Evolutionary conservation across 2,797 vertebrate species (phyloP).

Genomic region (Semotilus atromaculatus): DNA sequence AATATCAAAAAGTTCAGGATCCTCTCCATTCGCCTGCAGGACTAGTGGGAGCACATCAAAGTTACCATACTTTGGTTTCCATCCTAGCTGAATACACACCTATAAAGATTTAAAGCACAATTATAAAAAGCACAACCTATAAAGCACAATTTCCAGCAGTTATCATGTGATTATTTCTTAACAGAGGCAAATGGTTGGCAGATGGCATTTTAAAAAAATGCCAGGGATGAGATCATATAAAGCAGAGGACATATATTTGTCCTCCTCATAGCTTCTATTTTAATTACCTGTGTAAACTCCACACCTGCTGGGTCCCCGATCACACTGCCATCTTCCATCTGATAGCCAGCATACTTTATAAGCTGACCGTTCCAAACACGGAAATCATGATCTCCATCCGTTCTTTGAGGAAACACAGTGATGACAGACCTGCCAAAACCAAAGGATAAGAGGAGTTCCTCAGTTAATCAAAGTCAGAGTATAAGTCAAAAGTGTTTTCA

Average conservation of each 20-base stretch:
- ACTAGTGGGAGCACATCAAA: conserved; percentile 87
- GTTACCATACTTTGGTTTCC: conserved; percentile 81
- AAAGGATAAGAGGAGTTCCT: background rate
- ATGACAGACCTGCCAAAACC: conserved; percentile 80
- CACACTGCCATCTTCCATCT: conserved; percentile 76
- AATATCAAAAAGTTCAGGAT: conserved; percentile 86
- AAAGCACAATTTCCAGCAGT: background rate
- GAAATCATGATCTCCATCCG: conserved; percentile 82
- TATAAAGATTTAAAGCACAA: conserved; percentile 65
- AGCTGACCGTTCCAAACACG: conserved; percentile 87
- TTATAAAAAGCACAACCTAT: too few species aligned
- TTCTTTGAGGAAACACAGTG: conserved; percentile 85
- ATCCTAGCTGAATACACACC: conserved; percentile 86
- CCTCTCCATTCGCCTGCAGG: conserved; percentile 82
- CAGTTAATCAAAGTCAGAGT: background rate
- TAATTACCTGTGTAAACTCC: conserved; percentile 83
- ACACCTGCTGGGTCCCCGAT: conserved; percentile 81
- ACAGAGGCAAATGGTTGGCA: background rate
- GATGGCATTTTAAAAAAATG: background rate
- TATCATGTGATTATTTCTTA: background rate
- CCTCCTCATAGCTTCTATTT: background rate
- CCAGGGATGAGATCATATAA: background rate
- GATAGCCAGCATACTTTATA: conserved; percentile 83
- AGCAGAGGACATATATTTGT: background rate
- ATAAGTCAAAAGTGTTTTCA: background rate